Conservation (phyloP, 2,797 vertebrate species). For the Paratrypauchen microcephalus region DNA sequence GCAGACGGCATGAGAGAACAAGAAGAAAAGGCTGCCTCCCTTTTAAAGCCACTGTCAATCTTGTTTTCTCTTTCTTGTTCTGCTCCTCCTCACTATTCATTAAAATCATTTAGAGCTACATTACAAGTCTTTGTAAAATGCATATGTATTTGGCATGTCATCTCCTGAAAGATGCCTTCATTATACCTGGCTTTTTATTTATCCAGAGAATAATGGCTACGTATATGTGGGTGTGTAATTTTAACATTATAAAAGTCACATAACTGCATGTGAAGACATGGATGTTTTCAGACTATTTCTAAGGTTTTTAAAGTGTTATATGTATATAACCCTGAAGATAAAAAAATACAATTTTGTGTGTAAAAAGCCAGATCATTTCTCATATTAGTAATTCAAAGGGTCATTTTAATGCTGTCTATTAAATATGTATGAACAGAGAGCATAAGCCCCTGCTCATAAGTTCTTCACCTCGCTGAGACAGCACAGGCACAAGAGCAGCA, state of each 20-base stretch:
- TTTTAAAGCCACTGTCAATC: slow-evolving; percentile 79
- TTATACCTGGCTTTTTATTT: slow-evolving; percentile 61
- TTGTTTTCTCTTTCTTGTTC: slow-evolving; percentile 74
- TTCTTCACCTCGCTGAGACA: slow-evolving; percentile 80
- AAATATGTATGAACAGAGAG: slow-evolving; percentile 80
- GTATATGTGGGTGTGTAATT: slow-evolving; percentile 23
- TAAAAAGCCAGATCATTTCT: slow-evolving; percentile 42
- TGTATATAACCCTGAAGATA: slow-evolving; percentile 13
- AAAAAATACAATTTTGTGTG: slow-evolving; percentile 29
- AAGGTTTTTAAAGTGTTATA: slow-evolving; percentile 11
- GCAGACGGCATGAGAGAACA: slow-evolving; percentile 67
- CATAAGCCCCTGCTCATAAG: slow-evolving; percentile 64
- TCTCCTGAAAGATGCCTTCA: slow-evolving; percentile 71
- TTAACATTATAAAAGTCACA: slow-evolving; percentile 51
- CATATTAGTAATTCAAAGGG: slow-evolving; percentile 66
- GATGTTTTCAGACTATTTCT: slow-evolving; percentile 27
- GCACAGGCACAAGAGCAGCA: slow-evolving; percentile 72
- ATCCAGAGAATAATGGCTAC: slow-evolving; percentile 45
- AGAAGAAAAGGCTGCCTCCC: slow-evolving; percentile 66
- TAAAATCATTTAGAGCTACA: slow-evolving; percentile 80
- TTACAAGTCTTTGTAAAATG: slow-evolving; percentile 71
- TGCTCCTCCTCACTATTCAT: slow-evolving; percentile 72
- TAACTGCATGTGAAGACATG: slow-evolving; percentile 24
- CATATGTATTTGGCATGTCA: slow-evolving; percentile 73
- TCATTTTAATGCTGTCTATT: slow-evolving; percentile 68